Evolutionary conservation across 2,113 vertebrate species (phyloP).

Genomic region (Poeciliopsis turrubarensis): DNA sequence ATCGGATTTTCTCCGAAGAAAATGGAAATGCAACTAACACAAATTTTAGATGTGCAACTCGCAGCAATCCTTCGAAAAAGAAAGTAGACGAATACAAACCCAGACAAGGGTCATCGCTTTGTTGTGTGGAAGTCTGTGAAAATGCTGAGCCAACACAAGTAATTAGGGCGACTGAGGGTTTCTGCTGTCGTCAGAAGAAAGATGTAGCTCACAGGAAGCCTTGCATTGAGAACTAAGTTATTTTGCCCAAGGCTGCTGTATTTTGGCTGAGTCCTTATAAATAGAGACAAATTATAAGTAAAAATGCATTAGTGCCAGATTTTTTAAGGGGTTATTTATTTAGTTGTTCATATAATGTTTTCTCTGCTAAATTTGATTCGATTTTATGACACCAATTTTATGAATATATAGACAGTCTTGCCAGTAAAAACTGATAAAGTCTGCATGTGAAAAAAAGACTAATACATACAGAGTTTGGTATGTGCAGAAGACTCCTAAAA

Average conservation of each 20-base stretch:
- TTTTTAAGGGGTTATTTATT: slow-evolving; percentile 38
- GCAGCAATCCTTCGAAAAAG: slow-evolving; percentile 16
- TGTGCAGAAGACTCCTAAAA: no score
- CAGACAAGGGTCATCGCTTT: slow-evolving; percentile 37
- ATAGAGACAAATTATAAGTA: slow-evolving; percentile 29
- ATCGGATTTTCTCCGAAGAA: background rate
- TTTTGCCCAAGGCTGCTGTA: slow-evolving; percentile 44
- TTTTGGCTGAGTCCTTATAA: slow-evolving; percentile 14
- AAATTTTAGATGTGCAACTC: slow-evolving; percentile 6
- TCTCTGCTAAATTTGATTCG: slow-evolving; percentile 16
- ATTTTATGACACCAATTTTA: background rate
- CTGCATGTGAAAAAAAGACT: background rate
- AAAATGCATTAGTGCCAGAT: background rate
- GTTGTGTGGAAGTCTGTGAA: slow-evolving; percentile 24
- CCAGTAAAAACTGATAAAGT: background rate
- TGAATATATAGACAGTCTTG: background rate
- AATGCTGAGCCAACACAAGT: slow-evolving; percentile 62
- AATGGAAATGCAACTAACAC: background rate
- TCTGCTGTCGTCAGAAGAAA: slow-evolving; percentile 51
- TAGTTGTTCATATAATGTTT: slow-evolving; percentile 22
- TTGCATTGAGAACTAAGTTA: slow-evolving; percentile 48
- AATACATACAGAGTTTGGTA: no score
- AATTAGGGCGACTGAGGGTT: slow-evolving; percentile 54
- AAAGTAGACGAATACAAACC: slow-evolving; percentile 26
- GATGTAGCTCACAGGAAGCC: slow-evolving; percentile 48